phyloP scores from a whole-genome alignment of 2,797 vertebrate genomes.

The Chromobotia macracanthus region DNA sequence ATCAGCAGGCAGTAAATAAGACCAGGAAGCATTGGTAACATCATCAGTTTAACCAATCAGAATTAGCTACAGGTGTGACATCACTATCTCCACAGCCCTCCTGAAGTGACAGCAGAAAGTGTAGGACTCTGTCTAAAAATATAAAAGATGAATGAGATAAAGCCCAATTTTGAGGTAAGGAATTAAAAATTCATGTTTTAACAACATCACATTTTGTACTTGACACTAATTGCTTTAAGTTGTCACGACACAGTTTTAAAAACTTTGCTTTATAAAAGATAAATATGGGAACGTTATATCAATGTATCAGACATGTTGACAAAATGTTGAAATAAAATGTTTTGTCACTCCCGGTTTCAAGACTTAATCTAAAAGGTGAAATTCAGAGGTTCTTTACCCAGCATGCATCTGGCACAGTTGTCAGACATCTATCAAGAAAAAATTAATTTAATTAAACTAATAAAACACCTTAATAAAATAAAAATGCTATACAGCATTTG shows the following conservation, averaged over 20 bases:
- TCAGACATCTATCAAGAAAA: background rate
- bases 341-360: background rate
- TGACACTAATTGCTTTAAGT: background rate
- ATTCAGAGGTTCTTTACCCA: background rate
- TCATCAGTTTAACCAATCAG: background rate
- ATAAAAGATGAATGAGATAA: background rate
- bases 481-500: slow-evolving; percentile 3
- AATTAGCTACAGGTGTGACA: background rate
- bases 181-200: background rate
- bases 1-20: background rate
- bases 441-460: slow-evolving; percentile 9
- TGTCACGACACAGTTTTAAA: background rate
- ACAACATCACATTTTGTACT: background rate
- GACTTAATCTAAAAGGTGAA: background rate
- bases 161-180: background rate
- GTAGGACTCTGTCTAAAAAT: background rate
- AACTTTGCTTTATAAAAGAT: background rate
- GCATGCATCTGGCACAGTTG: background rate
- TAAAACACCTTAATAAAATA: slow-evolving; percentile 11
- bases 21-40: background rate
- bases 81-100: background rate
- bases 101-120: background rate
- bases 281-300: background rate
- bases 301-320: background rate
- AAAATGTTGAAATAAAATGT: background rate